These are phyloP conservation scores for Melitaea cinxia DNA, from an alignment of 1,140 invertebrate species.

Conservation along the genomic window DNA sequence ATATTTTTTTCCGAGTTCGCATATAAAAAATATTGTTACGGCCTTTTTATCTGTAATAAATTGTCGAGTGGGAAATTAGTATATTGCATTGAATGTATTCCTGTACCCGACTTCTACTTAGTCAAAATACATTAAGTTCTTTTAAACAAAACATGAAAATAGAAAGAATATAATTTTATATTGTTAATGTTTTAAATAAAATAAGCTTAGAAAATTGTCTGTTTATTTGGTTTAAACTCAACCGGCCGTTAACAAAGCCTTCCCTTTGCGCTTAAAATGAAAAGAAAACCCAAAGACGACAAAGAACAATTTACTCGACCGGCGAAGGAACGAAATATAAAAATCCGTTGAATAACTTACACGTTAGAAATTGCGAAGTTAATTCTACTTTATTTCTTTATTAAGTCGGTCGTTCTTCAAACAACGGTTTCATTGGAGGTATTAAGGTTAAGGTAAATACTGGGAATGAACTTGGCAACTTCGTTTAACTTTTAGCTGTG, in stretches of 20 bases:
- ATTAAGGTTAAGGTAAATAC: background rate
- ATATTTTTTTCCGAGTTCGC: too few relatives aligned
- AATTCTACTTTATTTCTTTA: slow-evolving; percentile 21
- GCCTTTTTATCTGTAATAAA: too few relatives aligned
- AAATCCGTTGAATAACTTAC: slow-evolving; percentile 22
- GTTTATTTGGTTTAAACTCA: background rate
- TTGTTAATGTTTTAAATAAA: background rate
- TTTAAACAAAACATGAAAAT: too few relatives aligned
- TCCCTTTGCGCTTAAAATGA: slow-evolving; percentile 10
- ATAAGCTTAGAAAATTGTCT: background rate
- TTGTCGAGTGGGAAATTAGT: too few relatives aligned
- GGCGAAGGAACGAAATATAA: slow-evolving; percentile 13
- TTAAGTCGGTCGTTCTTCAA: background rate
- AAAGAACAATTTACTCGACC: slow-evolving; percentile 22
- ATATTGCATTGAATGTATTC: too few relatives aligned
- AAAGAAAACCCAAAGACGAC: slow-evolving; percentile 10
- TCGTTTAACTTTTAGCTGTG: too few relatives aligned
- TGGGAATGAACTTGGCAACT: too few relatives aligned
- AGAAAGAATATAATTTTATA: too few relatives aligned
- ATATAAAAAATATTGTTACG: too few relatives aligned
- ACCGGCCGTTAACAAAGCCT: slow-evolving; percentile 16
- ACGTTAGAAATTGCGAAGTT: slow-evolving; percentile 17
- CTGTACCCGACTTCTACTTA: too few relatives aligned
- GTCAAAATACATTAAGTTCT: too few relatives aligned
- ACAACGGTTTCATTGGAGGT: background rate